Evolutionary conservation across 2,797 vertebrate species (phyloP), one percentile per base, ranked within the genome.

Genomic region (Eutrigla gurnardus): DNA sequence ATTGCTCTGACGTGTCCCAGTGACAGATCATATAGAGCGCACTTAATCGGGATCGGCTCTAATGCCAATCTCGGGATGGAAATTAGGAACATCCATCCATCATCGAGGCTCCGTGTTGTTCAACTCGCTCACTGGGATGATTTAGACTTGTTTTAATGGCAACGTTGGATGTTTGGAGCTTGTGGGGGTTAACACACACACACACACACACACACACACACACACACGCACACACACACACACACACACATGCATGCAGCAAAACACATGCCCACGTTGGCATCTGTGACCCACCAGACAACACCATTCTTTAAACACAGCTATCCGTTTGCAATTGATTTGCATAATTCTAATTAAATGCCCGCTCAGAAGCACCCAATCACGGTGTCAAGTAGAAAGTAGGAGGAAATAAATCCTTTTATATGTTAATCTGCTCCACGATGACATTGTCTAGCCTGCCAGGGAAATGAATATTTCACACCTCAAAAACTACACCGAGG

Each of bases 341-440:
- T 90, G 84, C 92, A 93, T 93, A 91, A 92, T 92, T 91, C 64
- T 87, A 92, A 94, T 93, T 88, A 91, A 90, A 84, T 59, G 69
- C 82, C 85, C 17, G 32, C 55, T 92, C 70, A 81, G 73, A 85
- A 82, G 81, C 74, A 73, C 54, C 77, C 81, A 83, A 85, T 88
- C 90, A 83, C 69, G 63, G 65, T 82, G 78, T 84, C 82, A 78
- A 84, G 73, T 77, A 76, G 64, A 86, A 87, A 85, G 70, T 66
- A 65, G 78, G 62, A 83, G 77, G 87, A 86, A 87, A 74, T 68
- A 70, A 73, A 78, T 58, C 72, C 87, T 89, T 87, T 91, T 88
- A 83, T 87, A 86, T 91, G 82, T 82, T 92, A 93, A 93, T 93
- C 71, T 83, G 45, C 75, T 84, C 83, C 77, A 82, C 62, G 62